phyloP scores from a whole-genome alignment of 2,797 vertebrate species.

The Sarcoramphus papa region DNA sequence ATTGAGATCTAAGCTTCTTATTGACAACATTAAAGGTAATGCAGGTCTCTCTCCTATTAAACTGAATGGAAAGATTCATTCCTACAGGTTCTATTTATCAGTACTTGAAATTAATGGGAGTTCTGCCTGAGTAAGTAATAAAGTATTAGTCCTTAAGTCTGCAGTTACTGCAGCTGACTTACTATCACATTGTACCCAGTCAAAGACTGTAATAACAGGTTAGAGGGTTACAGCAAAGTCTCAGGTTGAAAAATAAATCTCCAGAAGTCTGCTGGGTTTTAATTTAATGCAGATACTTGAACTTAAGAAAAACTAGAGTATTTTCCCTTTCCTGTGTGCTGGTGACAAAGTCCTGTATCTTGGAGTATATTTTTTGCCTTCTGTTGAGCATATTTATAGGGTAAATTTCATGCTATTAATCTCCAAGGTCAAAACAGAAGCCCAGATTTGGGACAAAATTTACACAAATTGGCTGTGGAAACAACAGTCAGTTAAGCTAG shows the following conservation, averaged over 20 bases:
- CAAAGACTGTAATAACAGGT: background rate
- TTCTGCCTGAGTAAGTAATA: background rate
- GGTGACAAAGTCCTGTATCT: background rate
- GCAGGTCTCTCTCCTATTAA: background rate
- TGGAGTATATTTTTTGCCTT: background rate
- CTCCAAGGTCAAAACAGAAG: constrained; percentile 58
- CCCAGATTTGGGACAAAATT: constrained; percentile 52
- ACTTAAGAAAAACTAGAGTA: background rate
- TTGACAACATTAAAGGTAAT: background rate
- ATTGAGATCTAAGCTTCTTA: background rate
- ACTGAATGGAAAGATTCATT: background rate
- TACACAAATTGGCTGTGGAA: constrained; percentile 42
- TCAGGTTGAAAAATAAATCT: background rate
- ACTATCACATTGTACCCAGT: background rate
- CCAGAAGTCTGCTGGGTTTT: background rate
- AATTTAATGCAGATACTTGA: background rate
- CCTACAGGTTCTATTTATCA: background rate
- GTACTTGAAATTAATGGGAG: background rate
- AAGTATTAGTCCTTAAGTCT: background rate
- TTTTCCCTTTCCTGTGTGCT: background rate
- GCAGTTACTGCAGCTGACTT: background rate
- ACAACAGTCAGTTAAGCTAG: background rate
- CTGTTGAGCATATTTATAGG: constrained; percentile 29
- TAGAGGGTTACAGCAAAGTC: background rate
- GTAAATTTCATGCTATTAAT: constrained; percentile 44